A percentile compares a stretch with the other conserved stretches of the same genome.
Evolutionary conservation across 2,797 vertebrate genomes (phyloP).

Genomic region (Hypotaenidia okinawae): DNA sequence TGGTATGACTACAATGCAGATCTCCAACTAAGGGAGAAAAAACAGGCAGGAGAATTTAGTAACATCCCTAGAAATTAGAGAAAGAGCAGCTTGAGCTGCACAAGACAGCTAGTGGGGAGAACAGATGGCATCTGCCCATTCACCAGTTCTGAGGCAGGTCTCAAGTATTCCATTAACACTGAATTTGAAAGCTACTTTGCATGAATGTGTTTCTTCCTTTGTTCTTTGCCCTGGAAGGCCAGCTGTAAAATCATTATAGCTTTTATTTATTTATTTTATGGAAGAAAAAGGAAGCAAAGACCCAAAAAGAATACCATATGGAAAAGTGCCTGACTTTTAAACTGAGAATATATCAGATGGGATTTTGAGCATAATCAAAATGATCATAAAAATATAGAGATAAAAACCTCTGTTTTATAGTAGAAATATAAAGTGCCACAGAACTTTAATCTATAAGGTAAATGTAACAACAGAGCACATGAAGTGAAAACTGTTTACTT

Average conservation of each 20-base stretch:
- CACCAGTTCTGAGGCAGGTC: background rate
- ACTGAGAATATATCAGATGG: background rate
- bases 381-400: background rate
- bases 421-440: background rate
- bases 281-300: conserved; percentile 20
- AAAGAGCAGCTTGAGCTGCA: conserved; percentile 30
- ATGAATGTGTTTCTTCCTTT: conserved; percentile 12
- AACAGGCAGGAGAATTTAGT: background rate
- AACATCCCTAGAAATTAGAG: background rate
- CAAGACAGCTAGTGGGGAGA: background rate
- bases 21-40: background rate
- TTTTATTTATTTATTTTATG: conserved; percentile 21
- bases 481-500: background rate
- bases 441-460: background rate
- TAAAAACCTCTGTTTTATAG: background rate
- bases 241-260: background rate
- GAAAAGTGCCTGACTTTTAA: background rate
- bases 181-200: conserved; percentile 40
- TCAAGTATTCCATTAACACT: conserved; percentile 13
- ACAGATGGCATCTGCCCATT: conserved; percentile 38
- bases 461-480: background rate
- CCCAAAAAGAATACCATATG: background rate
- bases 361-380: background rate
- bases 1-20: accelerated
- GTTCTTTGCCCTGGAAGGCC: background rate